Percentiles rank a stretch among this genome's conserved stretches.
phyloP scores from a whole-genome alignment of 2,888 invertebrate species.

The Monopis laevigella region DNA sequence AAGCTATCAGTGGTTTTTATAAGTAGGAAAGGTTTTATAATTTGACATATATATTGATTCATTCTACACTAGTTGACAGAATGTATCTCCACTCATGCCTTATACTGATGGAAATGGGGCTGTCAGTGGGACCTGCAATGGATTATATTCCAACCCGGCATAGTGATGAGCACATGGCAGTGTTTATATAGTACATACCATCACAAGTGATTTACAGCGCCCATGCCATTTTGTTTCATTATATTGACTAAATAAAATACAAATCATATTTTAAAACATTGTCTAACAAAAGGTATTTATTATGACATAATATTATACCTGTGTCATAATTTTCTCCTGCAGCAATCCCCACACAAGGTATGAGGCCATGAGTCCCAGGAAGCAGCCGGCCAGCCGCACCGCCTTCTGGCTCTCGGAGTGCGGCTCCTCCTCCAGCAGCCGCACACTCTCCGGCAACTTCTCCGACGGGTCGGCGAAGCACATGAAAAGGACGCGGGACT shows the following conservation, averaged over 20 bases:
- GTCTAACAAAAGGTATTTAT: background rate
- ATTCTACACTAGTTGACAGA: no score
- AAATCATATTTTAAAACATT: background rate
- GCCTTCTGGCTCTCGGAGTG: conserved; percentile 26
- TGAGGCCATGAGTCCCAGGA: conserved; percentile 87
- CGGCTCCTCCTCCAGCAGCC: conserved; percentile 17
- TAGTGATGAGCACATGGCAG: background rate
- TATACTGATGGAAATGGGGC: no score
- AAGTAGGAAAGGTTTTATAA: no score
- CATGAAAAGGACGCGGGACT: conserved; percentile 34
- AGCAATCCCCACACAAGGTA: conserved; percentile 96
- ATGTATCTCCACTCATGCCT: no score
- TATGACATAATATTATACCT: conserved; percentile 59
- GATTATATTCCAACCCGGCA: no score
- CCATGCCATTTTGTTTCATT: no score
- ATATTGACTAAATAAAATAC: background rate
- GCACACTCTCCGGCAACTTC: conserved; percentile 31
- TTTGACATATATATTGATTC: no score
- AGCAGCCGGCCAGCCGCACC: conserved; percentile 73
- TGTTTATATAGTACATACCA: no score
- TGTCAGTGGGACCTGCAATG: no score
- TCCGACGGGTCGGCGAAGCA: conserved; percentile 41
- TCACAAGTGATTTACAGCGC: no score
- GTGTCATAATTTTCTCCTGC: conserved; percentile 98
- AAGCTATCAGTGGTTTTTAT: no score